phyloP scores from a whole-genome alignment of 2,113 vertebrate species.

The Dasyornis broadbenti region DNA sequence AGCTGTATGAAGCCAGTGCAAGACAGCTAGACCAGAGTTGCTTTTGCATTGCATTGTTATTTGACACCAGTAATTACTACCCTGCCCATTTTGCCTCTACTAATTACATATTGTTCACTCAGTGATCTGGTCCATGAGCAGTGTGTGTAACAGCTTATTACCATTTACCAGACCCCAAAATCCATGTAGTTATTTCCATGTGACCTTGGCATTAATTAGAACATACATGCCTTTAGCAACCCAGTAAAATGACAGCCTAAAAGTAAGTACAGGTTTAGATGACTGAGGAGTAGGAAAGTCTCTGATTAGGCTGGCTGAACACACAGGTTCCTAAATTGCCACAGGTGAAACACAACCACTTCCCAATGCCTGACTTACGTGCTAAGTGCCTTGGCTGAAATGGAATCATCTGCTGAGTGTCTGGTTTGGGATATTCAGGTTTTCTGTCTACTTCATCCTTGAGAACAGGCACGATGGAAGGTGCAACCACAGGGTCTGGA shows the following conservation, averaged over 20 bases:
- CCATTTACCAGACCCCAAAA: not conserved
- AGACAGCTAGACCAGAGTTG: not conserved
- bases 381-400: slow-evolving; percentile 97
- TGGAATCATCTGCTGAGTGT: slow-evolving; percentile 98
- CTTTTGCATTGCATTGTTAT: not conserved
- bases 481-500: slow-evolving; percentile 91
- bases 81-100: not conserved
- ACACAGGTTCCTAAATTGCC: not conserved
- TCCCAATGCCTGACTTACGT: slow-evolving; percentile 75
- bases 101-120: not conserved
- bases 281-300: not conserved
- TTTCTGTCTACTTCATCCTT: slow-evolving; percentile 96
- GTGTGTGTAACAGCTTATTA: not conserved
- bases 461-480: slow-evolving; percentile 83
- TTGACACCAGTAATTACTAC: not conserved
- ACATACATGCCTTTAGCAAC: not conserved
- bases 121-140: not conserved
- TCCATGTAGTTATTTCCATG: not conserved
- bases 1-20: not conserved
- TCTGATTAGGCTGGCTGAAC: not conserved
- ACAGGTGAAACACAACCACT: not conserved
- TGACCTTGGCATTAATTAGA: not conserved
- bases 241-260: not conserved
- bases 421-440: slow-evolving; percentile 97
- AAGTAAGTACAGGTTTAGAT: not conserved